Percentiles rank a stretch among this genome's conserved stretches.
phyloP scores from a whole-genome alignment of 2,888 invertebrate genomes.

The Acanthoscelides obtectus region DNA sequence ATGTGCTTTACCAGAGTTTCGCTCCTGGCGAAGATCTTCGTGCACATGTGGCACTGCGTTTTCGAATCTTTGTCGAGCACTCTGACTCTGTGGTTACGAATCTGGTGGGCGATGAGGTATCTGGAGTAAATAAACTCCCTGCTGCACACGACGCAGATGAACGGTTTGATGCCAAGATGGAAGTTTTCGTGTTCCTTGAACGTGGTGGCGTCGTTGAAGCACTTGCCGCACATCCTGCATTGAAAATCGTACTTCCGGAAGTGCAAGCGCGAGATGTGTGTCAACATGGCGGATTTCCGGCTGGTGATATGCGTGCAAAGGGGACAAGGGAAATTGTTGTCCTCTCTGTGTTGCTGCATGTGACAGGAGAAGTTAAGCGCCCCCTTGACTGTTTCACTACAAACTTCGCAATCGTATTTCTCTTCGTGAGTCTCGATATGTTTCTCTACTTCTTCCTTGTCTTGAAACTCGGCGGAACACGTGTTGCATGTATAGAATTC shows the following conservation, averaged over 20 bases:
- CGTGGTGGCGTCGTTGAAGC: constrained; percentile 47
- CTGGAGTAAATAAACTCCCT: constrained; percentile 41
- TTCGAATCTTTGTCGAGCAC: constrained; percentile 45
- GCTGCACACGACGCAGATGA: constrained; percentile 47
- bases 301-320: constrained; percentile 28
- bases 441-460: constrained; percentile 29
- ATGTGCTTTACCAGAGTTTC: constrained; percentile 48
- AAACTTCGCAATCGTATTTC: constrained; percentile 38
- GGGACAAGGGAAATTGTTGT: constrained; percentile 33
- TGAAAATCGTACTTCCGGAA: constrained; percentile 43
- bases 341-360: constrained; percentile 34
- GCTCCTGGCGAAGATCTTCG: constrained; percentile 34
- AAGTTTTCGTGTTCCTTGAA: constrained; percentile 45
- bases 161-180: constrained; percentile 44
- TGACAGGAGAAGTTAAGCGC: constrained; percentile 37
- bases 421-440: constrained; percentile 34
- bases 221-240: constrained; percentile 50
- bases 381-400: constrained; percentile 32
- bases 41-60: constrained; percentile 38
- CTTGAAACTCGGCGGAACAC: constrained; percentile 32
- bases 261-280: constrained; percentile 29
- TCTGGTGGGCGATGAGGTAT: constrained; percentile 35
- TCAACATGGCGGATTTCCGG: constrained; percentile 30
- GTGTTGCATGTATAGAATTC: constrained; percentile 34
- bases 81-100: constrained; percentile 35